These are phyloP conservation scores for Tetraodon nigroviridis DNA, from an alignment of 2,113 vertebrate genomes.

Conservation along the genomic window DNA sequence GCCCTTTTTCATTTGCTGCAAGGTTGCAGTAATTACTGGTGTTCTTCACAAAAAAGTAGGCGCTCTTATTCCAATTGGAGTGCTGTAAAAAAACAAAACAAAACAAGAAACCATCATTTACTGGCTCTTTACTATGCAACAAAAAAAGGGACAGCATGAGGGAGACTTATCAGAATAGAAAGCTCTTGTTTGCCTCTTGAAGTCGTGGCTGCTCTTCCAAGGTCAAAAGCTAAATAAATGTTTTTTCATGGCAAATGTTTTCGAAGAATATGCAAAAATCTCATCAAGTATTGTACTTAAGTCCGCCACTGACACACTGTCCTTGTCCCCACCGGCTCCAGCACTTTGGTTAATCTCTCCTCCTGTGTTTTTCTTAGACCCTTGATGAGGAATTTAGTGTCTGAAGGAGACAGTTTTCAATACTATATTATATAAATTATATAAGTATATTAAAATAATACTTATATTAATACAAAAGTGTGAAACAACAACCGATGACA, in stretches of 20 bases:
- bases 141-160: slow-evolving; percentile 27
- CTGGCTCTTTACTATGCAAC: slow-evolving; percentile 41
- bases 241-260: slow-evolving; percentile 38
- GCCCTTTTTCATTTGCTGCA: slow-evolving; percentile 45
- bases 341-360: background rate
- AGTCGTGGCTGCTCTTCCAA: slow-evolving; percentile 33
- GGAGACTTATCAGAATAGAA: slow-evolving; percentile 54
- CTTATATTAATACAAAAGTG: too few relatives aligned
- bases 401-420: too few relatives aligned
- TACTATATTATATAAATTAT: too few relatives aligned
- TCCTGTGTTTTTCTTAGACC: background rate
- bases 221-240: slow-evolving; percentile 61
- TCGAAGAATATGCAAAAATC: slow-evolving; percentile 23
- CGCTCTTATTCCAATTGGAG: slow-evolving; percentile 55
- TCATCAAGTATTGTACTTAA: slow-evolving; percentile 23
- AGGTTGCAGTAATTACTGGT: slow-evolving; percentile 56
- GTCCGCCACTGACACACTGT: background rate
- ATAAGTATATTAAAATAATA: too few relatives aligned
- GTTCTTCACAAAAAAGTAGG: slow-evolving; percentile 53
- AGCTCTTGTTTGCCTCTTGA: slow-evolving; percentile 47
- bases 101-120: background rate
- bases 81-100: slow-evolving; percentile 36
- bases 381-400: too few relatives aligned
- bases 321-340: background rate
- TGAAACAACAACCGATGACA: too few relatives aligned